Evolutionary conservation across 2,888 invertebrate species (phyloP).

Genomic region (Macrostomum cliftonense): DNA sequence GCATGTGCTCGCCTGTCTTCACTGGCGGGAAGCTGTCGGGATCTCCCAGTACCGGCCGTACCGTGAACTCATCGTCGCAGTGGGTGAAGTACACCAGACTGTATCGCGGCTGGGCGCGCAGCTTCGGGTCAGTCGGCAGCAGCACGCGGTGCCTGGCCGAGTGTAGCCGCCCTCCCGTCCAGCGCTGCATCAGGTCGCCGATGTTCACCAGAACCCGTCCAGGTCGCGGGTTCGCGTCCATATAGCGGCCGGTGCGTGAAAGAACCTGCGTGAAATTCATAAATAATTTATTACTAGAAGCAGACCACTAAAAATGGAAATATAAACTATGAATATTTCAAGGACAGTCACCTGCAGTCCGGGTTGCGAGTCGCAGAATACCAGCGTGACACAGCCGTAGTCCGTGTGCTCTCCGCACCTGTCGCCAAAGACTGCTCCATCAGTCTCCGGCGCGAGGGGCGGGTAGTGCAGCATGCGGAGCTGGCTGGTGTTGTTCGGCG

Average conservation of each 20-base stretch:
- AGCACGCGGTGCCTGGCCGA: conserved; percentile 43
- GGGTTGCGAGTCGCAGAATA: not conserved
- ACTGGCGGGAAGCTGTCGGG: not conserved
- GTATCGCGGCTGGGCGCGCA: not conserved
- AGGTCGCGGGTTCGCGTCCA: conserved; percentile 53
- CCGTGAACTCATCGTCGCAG: not conserved
- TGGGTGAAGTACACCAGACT: conserved; percentile 3
- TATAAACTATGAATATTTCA: too few relatives aligned
- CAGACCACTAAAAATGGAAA: too few relatives aligned
- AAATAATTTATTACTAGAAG: too few relatives aligned
- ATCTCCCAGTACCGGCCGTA: not conserved
- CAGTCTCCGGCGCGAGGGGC: not conserved
- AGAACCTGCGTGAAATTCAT: too few relatives aligned
- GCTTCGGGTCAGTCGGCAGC: not conserved
- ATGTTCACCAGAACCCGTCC: conserved; percentile 55
- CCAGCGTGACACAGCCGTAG: conserved; percentile 5
- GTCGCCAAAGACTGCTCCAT: too few relatives aligned
- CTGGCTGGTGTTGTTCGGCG: conserved; percentile 1
- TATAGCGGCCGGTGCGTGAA: conserved; percentile 54
- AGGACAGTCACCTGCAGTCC: conserved; percentile 45
- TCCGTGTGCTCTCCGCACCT: conserved; percentile 8
- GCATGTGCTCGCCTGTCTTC: not conserved
- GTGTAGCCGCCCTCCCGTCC: conserved; percentile 51
- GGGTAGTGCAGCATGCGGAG: conserved; percentile 3
- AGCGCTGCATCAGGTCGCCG: conserved; percentile 52